Base-by-base conservation (phyloP, 2,888 invertebrate species). In the Odontocerum albicorne region DNA sequence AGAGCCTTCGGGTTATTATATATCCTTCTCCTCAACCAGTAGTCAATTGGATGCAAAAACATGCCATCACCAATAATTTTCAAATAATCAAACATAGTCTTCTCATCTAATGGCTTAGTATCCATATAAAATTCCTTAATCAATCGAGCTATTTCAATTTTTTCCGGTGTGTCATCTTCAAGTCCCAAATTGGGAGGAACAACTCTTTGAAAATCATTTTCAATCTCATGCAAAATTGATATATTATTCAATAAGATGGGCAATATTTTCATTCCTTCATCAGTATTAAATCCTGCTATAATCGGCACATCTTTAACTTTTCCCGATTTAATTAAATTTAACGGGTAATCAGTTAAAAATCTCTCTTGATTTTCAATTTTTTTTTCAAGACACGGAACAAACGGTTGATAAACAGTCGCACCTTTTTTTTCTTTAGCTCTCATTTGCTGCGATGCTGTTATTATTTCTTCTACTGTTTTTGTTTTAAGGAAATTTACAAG, bases 401-500 rank as follows among this genome's bases (percentile, higher is more conserved):
- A 43, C 13, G 43, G 43, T 3, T 12, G 12, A 27, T 15, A 43
- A n/a, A 43, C 43, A 21, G 43, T 43, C 13, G 43, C 43, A n/a
- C 43, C 43, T 43, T 43, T 21, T 13, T 43, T 43, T 22, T 43
- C 13, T 15, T 42, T 40, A 15, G 13, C 20, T 51, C 22, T 13
- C 32, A 51, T 43, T 13, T 17, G 22, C 3, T 33, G 19, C 2
- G 17, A 20, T 27, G 36, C 38, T 4, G 35, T 8, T 7, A 52
- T 12, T 4, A 52, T 36, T 32, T 55, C 49, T 22, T 31, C 13
- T n/a, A 32, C 8, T 3, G n/a, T 15, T 13, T 46, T 57, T 15
- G 35, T 45, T 19, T 15, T 53, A 3, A 57, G 27, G 19, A 45
- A 43, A 45, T 60, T 15, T 35, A 65, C 32, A n/a, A 65, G 27